Evolutionary conservation across 1,140 invertebrate species (phyloP).

Genomic region (Hypsibius dujardini): DNA sequence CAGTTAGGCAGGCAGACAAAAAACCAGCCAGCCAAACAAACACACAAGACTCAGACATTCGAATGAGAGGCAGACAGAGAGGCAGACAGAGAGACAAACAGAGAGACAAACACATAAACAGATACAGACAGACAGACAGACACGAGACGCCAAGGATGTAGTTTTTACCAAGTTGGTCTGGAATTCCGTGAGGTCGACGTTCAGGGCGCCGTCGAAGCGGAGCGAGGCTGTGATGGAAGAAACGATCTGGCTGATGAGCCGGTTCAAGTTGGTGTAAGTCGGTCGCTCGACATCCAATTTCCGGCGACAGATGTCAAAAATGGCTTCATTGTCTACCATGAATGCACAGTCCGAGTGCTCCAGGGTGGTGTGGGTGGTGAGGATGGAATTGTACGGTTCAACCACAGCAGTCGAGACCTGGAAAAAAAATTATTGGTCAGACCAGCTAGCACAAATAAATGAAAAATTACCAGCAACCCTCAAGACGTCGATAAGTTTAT

Average conservation of each 20-base stretch:
- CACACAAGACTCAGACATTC: no score
- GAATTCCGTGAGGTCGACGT: constrained; percentile 30
- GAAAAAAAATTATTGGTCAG: neutral
- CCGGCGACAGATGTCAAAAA: constrained; percentile 49
- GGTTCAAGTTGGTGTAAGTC: constrained; percentile 40
- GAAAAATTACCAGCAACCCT: neutral
- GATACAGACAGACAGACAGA: no score
- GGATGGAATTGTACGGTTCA: constrained; percentile 37
- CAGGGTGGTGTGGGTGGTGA: constrained; percentile 31
- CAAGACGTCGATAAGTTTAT: no score
- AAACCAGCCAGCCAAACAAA: no score
- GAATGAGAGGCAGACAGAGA: no score
- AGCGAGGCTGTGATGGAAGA: constrained; percentile 26
- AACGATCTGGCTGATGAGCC: constrained; percentile 40
- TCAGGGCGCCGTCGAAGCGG: constrained; percentile 25
- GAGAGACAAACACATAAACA: no score
- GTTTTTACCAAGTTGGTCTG: constrained; percentile 25
- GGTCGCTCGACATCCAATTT: constrained; percentile 45
- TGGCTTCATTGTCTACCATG: constrained; percentile 53
- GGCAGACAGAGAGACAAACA: no score
- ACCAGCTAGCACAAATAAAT: neutral
- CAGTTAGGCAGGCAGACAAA: no score
- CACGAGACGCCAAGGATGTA: no score
- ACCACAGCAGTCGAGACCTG: constrained; percentile 34
- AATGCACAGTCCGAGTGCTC: constrained; percentile 38